phyloP scores from a whole-genome alignment of 2,113 vertebrate species.

The Trematocara zebra region DNA sequence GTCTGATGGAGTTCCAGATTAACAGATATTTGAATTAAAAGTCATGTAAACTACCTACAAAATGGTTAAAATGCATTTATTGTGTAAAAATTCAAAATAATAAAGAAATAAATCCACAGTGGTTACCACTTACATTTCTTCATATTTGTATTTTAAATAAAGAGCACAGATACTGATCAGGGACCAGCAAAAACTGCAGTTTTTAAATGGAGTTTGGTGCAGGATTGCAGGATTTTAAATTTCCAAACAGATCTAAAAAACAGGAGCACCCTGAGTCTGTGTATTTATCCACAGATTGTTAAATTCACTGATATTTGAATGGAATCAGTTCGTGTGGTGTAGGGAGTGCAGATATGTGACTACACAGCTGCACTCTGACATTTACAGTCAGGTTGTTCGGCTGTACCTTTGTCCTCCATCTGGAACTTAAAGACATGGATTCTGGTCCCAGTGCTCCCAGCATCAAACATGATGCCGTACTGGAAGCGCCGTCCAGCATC shows the following conservation, averaged over 20 bases:
- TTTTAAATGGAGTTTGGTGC: background rate
- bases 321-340: background rate
- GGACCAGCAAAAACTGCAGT: background rate
- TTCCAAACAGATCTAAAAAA: background rate
- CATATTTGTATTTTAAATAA: no score
- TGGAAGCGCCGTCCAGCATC: constrained; percentile 38
- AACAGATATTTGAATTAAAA: background rate
- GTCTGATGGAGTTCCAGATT: background rate
- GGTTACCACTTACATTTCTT: background rate
- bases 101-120: background rate
- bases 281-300: background rate
- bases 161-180: no score
- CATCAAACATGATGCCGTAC: constrained; percentile 94
- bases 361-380: background rate
- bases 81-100: background rate
- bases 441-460: constrained; percentile 92
- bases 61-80: background rate
- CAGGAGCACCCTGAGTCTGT: background rate
- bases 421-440: constrained; percentile 89
- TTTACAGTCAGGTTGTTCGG: background rate
- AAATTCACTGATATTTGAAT: background rate
- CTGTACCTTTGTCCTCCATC: constrained; percentile 55
- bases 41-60: background rate
- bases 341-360: background rate
- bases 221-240: background rate